A percentile compares a stretch with the other conserved stretches of the same genome.
These are phyloP conservation scores for Goniozus legneri DNA, from an alignment of 1,140 invertebrate genomes.

Conservation along the genomic window DNA sequence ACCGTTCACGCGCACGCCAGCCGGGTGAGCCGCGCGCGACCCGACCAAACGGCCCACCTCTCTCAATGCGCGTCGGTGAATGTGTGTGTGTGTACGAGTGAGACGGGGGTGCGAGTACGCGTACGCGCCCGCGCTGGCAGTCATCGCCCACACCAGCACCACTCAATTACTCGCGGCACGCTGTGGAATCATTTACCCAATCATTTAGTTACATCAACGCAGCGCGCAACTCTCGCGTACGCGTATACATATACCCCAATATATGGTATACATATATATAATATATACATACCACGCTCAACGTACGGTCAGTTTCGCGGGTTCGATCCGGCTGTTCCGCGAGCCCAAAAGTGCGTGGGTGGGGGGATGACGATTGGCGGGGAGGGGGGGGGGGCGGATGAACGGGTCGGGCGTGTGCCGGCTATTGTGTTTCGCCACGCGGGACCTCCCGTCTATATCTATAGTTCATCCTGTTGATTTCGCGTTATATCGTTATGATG, in stretches of 20 bases:
- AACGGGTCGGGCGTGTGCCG: constrained; percentile 19
- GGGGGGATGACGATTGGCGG: constrained; percentile 12
- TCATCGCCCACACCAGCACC: constrained; percentile 48
- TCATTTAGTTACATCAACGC: constrained; percentile 57
- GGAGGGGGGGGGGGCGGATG: constrained; percentile 9
- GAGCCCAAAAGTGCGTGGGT: constrained; percentile 16
- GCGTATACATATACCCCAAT: constrained; percentile 7
- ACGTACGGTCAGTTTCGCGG: constrained; percentile 29
- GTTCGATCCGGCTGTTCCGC: neutral
- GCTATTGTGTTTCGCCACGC: constrained; percentile 46
- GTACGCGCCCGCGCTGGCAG: constrained; percentile 31
- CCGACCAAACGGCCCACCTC: constrained; percentile 14
- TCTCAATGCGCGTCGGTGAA: constrained; percentile 8
- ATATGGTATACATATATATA: too few species aligned
- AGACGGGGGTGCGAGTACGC: constrained; percentile 16
- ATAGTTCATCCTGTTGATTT: constrained; percentile 55
- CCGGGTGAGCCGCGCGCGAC: constrained; percentile 1
- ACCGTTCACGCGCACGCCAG: neutral
- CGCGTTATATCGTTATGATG: constrained; percentile 53
- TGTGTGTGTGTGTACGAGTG: constrained; percentile 10
- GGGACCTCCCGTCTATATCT: constrained; percentile 25
- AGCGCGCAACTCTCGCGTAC: constrained; percentile 34
- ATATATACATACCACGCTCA: too few species aligned
- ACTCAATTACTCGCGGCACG: constrained; percentile 56
- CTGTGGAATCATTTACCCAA: constrained; percentile 57